phyloP scores from a whole-genome alignment of 53 echinoderm and acorn worm species.

The Hippasteria phrygiana region DNA sequence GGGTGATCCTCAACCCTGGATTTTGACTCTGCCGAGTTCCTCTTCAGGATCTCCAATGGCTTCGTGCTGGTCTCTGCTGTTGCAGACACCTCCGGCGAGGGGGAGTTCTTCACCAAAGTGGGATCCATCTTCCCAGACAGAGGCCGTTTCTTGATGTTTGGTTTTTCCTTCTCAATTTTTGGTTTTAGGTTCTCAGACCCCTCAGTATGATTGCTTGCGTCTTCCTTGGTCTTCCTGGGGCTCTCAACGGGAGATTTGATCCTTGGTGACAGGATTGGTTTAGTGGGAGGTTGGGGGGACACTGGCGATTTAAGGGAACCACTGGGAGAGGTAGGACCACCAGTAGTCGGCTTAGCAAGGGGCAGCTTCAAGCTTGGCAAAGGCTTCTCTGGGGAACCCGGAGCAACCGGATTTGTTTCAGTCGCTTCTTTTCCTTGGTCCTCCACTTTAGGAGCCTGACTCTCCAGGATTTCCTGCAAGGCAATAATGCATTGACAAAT shows the following conservation, averaged over 20 bases:
- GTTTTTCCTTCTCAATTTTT: conserved; percentile 45
- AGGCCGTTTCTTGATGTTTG: conserved; percentile 24
- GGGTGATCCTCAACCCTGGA: neutral
- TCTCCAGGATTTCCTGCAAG: conserved; percentile 47
- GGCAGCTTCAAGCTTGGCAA: neutral
- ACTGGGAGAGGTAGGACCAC: conserved; percentile 27
- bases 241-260: conserved; percentile 14
- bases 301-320: neutral
- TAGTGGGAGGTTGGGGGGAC: conserved; percentile 12
- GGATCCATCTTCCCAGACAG: conserved; percentile 38
- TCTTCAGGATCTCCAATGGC: conserved; percentile 28
- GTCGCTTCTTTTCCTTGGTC: conserved; percentile 10
- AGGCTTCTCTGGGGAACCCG: conserved; percentile 15
- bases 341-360: neutral
- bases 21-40: conserved; percentile 39
- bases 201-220: neutral
- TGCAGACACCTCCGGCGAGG: neutral
- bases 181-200: neutral
- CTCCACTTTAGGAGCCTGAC: conserved; percentile 43
- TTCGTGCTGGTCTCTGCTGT: neutral
- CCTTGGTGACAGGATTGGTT: conserved; percentile 1
- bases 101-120: neutral
- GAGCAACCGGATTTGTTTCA: neutral
- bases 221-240: conserved; percentile 26
- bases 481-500: no score